phyloP scores from a whole-genome alignment of 2,113 vertebrate genomes.

The Labeo catla region DNA sequence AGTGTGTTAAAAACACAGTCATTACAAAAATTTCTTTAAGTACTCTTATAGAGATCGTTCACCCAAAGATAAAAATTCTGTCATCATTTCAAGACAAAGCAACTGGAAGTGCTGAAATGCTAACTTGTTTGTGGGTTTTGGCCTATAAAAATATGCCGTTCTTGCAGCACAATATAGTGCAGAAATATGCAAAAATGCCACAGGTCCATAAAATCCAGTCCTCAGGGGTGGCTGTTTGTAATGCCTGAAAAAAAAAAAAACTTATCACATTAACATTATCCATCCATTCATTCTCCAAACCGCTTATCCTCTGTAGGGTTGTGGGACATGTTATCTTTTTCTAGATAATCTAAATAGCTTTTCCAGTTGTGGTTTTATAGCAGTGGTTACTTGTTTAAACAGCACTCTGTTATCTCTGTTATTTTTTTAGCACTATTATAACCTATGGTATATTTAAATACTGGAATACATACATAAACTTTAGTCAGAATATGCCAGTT shows the following conservation, averaged over 20 bases:
- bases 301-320: neutral
- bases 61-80: neutral
- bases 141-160: too few relatives aligned
- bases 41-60: neutral
- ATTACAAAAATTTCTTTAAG: neutral
- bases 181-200: neutral
- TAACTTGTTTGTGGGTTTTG: too few relatives aligned
- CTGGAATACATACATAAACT: neutral
- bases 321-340: neutral
- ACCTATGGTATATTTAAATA: conserved; percentile 1
- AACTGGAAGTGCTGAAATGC: too few relatives aligned
- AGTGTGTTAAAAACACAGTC: neutral
- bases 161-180: neutral
- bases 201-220: neutral
- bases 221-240: neutral
- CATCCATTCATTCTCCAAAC: neutral
- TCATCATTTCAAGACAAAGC: neutral
- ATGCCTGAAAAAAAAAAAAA: neutral
- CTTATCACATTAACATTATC: neutral
- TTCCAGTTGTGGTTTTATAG: neutral
- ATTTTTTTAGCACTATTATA: neutral
- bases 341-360: neutral
- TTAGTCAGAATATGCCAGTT: neutral
- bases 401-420: neutral
- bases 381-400: neutral